These are phyloP conservation scores for Esperia sulphurella DNA, from an alignment of 2,888 invertebrate species.

Conservation along the genomic window DNA sequence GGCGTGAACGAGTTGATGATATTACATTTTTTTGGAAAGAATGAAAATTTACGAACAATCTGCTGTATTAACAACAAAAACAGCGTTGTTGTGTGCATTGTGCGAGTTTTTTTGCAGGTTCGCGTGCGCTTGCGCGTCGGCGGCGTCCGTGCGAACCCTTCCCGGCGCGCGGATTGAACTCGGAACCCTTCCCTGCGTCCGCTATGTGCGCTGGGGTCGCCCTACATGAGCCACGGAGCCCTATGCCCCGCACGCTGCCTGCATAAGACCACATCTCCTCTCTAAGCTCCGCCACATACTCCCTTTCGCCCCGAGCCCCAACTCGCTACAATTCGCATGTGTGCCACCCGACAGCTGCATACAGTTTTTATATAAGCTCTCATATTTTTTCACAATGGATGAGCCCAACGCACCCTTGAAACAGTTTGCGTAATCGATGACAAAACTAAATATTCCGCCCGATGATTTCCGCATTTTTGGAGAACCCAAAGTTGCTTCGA, in stretches of 20 bases:
- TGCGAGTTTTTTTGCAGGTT: conserved; percentile 70
- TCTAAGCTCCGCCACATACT: conserved; percentile 34
- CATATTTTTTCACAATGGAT: conserved; percentile 75
- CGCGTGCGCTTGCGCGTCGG: conserved; percentile 79
- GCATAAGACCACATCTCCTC: conserved; percentile 37
- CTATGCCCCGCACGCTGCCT: too few relatives aligned
- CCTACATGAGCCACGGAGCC: conserved; percentile 35
- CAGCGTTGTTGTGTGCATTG: conserved; percentile 70
- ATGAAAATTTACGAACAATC: conserved; percentile 77
- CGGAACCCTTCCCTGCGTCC: conserved; percentile 59
- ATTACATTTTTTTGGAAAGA: conserved; percentile 74
- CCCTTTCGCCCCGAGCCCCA: conserved; percentile 29
- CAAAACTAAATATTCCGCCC: conserved; percentile 80
- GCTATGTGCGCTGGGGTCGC: conserved; percentile 57
- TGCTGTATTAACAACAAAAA: conserved; percentile 76
- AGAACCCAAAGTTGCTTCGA: conserved; percentile 44
- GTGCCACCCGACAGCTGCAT: conserved; percentile 75
- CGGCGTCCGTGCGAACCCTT: conserved; percentile 74
- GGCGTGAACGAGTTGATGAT: conserved; percentile 80
- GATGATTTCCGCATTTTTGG: conserved; percentile 78
- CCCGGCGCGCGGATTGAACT: conserved; percentile 56
- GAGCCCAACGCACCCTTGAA: conserved; percentile 74
- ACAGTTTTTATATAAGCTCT: conserved; percentile 76
- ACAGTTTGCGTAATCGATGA: conserved; percentile 80
- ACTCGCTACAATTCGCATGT: conserved; percentile 75